phyloP scores from a whole-genome alignment of 2,888 invertebrate genomes.

The Gerris lacustris region DNA sequence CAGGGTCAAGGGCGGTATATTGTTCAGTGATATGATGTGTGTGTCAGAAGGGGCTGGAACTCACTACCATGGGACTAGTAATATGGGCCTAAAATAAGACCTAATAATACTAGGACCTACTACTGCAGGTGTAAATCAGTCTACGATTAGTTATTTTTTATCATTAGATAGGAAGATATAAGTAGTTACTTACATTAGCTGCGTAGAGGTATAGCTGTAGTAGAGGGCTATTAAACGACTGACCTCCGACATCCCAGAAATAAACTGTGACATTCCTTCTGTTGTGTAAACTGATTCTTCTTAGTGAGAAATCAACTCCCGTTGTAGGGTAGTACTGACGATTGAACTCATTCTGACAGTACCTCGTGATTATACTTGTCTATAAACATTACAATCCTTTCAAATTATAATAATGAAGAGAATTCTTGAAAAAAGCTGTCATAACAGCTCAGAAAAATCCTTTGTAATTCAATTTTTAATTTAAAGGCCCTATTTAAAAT shows the following conservation, averaged over 20 bases:
- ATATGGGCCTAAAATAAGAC: too few species aligned
- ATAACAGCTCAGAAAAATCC: too few species aligned
- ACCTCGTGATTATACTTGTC: conserved; percentile 52
- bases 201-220: conserved; percentile 59
- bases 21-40: too few species aligned
- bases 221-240: conserved; percentile 62
- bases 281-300: conserved; percentile 48
- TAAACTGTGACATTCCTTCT: conserved; percentile 52
- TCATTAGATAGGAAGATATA: background rate
- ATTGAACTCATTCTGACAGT: conserved; percentile 53
- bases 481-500: too few species aligned
- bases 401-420: too few species aligned
- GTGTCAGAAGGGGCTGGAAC: too few species aligned
- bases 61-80: too few species aligned
- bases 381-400: conserved; percentile 32
- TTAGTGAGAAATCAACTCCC: conserved; percentile 60
- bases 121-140: too few species aligned
- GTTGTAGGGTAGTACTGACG: conserved; percentile 51
- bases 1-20: too few species aligned
- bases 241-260: conserved; percentile 76
- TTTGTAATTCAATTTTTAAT: too few species aligned
- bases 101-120: too few species aligned
- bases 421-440: too few species aligned
- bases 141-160: background rate
- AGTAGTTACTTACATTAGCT: conserved; percentile 49